Conservation (phyloP, 2,797 vertebrate species). For the Gymnodraco acuticeps region DNA sequence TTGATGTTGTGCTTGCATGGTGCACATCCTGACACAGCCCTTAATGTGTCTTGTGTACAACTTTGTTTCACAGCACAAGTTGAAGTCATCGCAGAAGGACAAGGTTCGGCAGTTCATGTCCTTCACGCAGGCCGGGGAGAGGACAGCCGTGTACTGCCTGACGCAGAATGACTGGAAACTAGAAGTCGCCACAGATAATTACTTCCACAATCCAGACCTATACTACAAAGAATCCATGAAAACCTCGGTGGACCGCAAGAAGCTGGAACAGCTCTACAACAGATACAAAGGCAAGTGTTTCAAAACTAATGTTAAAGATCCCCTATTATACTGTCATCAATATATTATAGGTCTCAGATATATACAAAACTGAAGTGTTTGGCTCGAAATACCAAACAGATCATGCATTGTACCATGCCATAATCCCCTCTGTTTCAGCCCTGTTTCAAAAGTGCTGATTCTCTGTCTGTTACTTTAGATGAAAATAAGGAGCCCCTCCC, state of each 20-base stretch:
- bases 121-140: constrained; percentile 94
- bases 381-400: no score
- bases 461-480: no score
- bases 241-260: constrained; percentile 93
- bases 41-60: constrained; percentile 21
- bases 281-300: constrained; percentile 91
- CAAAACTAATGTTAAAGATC: no score
- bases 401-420: no score
- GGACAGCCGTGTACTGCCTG: constrained; percentile 93
- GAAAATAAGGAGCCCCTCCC: no score
- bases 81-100: constrained; percentile 96
- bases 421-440: no score
- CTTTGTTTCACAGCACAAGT: constrained; percentile 88
- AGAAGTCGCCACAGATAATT: constrained; percentile 95
- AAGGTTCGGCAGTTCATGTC: constrained; percentile 96
- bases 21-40: not conserved
- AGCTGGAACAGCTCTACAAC: constrained; percentile 93
- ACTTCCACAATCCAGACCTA: constrained; percentile 92
- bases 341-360: no score
- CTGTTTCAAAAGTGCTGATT: no score
- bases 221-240: constrained; percentile 96
- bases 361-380: no score
- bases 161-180: constrained; percentile 96
- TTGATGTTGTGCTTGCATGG: not conserved
- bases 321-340: no score